Percentiles rank a stretch among this genome's conserved stretches.
Evolutionary conservation across 2,797 vertebrate species (phyloP).

Genomic region (Acrossocheilus fasciatus): DNA sequence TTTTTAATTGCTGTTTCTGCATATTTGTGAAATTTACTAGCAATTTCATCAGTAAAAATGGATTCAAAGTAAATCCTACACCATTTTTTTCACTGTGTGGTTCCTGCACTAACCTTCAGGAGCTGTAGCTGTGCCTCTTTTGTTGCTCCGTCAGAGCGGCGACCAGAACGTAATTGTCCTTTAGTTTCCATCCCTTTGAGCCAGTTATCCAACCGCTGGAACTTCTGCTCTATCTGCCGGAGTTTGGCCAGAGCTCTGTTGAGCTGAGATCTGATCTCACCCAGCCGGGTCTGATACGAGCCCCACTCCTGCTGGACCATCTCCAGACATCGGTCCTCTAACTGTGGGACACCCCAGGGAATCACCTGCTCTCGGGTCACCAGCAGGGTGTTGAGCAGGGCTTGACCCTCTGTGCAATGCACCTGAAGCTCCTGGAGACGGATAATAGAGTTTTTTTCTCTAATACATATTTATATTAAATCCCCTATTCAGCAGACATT

Average conservation of each 20-base stretch:
- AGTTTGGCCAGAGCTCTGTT: conserved; percentile 82
- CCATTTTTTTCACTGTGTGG: not conserved
- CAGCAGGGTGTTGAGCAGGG: conserved; percentile 85
- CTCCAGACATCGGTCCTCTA: conserved; percentile 90
- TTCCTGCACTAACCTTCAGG: conserved; percentile 83
- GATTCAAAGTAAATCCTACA: not conserved
- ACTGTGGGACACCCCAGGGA: conserved; percentile 87
- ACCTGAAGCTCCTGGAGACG: conserved; percentile 86
- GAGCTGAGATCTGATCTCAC: conserved; percentile 84
- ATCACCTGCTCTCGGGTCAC: conserved; percentile 89
- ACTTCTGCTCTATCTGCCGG: conserved; percentile 87
- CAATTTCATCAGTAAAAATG: not conserved
- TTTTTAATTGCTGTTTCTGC: not conserved
- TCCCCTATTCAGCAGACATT: not conserved
- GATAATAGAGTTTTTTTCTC: not conserved
- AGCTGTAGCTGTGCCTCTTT: conserved; percentile 91
- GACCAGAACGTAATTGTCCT: conserved; percentile 78
- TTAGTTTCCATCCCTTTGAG: conserved; percentile 85
- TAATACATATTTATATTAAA: not conserved
- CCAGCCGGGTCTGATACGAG: conserved; percentile 85
- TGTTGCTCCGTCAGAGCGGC: conserved; percentile 81
- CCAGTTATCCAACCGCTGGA: conserved; percentile 89
- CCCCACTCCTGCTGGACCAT: conserved; percentile 90
- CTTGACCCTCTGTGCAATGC: conserved; percentile 88
- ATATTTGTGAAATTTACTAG: not conserved